Evolutionary conservation across 2,797 vertebrate genomes (phyloP).

Genomic region (Hybognathus amarus): DNA sequence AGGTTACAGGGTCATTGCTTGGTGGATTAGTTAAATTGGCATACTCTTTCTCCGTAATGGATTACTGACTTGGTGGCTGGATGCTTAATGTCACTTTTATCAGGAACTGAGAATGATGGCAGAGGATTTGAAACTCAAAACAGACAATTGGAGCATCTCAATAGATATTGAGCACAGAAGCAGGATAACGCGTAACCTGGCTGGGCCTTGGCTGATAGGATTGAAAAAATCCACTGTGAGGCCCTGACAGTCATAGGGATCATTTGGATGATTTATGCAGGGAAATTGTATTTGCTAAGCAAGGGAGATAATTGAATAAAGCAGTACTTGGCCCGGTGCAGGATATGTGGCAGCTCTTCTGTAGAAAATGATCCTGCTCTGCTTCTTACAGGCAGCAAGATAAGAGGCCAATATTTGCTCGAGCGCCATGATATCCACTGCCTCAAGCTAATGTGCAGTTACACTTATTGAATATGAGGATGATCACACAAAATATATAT

Average conservation of each 20-base stretch:
- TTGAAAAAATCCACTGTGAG: slow-evolving; percentile 73
- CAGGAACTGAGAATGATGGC: slow-evolving; percentile 72
- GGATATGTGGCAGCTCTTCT: slow-evolving; percentile 74
- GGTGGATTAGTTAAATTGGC: slow-evolving; percentile 77
- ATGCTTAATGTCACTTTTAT: slow-evolving; percentile 78
- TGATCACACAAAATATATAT: neutral
- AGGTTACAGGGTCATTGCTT: slow-evolving; percentile 75
- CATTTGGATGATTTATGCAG: slow-evolving; percentile 83
- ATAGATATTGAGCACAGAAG: slow-evolving; percentile 73
- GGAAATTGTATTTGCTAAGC: slow-evolving; percentile 80
- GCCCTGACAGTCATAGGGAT: slow-evolving; percentile 77
- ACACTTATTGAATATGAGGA: slow-evolving; percentile 9
- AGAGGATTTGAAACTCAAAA: slow-evolving; percentile 72
- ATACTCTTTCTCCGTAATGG: slow-evolving; percentile 73
- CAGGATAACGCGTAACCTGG: slow-evolving; percentile 78
- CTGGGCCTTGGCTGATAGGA: slow-evolving; percentile 77
- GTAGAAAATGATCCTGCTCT: slow-evolving; percentile 76
- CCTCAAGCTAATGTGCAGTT: slow-evolving; percentile 60
- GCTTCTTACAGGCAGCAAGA: slow-evolving; percentile 73
- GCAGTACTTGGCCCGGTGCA: slow-evolving; percentile 73
- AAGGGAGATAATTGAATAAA: slow-evolving; percentile 82
- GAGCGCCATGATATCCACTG: slow-evolving; percentile 67
- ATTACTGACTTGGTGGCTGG: slow-evolving; percentile 74
- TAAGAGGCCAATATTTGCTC: slow-evolving; percentile 78
- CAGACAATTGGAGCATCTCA: slow-evolving; percentile 74